Evolutionary conservation across 1,140 invertebrate species (phyloP).

Genomic region (Littorina saxatilis): DNA sequence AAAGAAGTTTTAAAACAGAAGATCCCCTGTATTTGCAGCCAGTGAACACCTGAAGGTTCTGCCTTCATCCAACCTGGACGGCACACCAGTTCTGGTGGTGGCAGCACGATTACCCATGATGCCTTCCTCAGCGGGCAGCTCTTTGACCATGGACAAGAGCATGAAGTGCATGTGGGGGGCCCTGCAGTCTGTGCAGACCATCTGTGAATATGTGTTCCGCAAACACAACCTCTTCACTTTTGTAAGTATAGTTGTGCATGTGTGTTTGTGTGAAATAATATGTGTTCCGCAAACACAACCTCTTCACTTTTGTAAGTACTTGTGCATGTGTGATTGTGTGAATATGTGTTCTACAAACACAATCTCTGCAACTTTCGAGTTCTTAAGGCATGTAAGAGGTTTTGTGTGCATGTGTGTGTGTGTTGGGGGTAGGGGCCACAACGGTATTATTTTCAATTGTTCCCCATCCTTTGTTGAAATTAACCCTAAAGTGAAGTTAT

Average conservation of each 20-base stretch:
- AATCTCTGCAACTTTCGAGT: neutral
- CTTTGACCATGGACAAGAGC: neutral
- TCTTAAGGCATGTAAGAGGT: too few relatives aligned
- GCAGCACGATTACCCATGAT: constrained; percentile 11
- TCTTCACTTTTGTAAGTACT: constrained; percentile 15
- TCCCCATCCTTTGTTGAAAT: too few relatives aligned
- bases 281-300: neutral
- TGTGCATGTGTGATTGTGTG: neutral
- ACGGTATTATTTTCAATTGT: too few relatives aligned
- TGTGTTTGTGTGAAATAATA: neutral
- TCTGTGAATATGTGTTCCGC: constrained; percentile 30
- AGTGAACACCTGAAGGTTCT: too few relatives aligned
- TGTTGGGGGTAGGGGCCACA: too few relatives aligned
- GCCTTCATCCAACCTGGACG: neutral
- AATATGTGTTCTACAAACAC: neutral
- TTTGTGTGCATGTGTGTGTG: too few relatives aligned
- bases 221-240: constrained; percentile 3
- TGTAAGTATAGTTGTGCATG: constrained; percentile 7
- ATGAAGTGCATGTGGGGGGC: constrained; percentile 33
- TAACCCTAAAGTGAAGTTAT: too few relatives aligned
- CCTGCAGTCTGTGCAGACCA: constrained; percentile 21
- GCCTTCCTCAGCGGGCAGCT: neutral
- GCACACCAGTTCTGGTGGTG: constrained; percentile 16
- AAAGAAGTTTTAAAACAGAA: too few relatives aligned
- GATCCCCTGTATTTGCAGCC: too few relatives aligned